Conservation (phyloP, 2,113 vertebrate species). For the Calonectris borealis region DNA sequence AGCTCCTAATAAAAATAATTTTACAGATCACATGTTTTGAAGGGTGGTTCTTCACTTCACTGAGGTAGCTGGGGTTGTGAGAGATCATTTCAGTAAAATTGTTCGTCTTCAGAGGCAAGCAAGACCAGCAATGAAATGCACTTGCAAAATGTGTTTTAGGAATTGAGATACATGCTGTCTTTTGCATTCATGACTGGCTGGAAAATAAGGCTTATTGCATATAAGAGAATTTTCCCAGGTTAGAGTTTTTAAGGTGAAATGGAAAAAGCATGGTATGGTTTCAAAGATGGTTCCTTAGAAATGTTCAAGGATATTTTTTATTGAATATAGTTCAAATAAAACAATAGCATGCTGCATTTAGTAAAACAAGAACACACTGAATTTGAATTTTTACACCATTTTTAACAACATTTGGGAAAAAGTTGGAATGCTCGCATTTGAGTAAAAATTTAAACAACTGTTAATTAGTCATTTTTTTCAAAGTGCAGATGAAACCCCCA, state of each 20-base stretch:
- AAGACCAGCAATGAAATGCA: not conserved
- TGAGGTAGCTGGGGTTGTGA: not conserved
- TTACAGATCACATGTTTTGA: not conserved
- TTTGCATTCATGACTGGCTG: not conserved
- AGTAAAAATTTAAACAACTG: not conserved
- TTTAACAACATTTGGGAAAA: not conserved
- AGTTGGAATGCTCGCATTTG: not conserved
- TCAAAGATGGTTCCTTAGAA: not conserved
- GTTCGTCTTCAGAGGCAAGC: not conserved
- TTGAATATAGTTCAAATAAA: not conserved
- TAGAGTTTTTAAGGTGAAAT: not conserved
- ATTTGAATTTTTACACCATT: not conserved
- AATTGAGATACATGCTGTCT: not conserved
- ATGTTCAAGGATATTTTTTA: not conserved
- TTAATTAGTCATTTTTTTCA: not conserved
- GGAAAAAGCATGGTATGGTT: not conserved
- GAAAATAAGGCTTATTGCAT: not conserved
- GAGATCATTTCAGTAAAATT: not conserved
- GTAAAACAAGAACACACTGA: not conserved
- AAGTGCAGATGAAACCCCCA: not conserved
- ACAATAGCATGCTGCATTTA: not conserved
- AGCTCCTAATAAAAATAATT: not conserved
- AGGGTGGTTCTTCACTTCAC: not conserved
- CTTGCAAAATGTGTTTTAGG: not conserved
- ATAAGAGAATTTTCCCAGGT: not conserved